These are phyloP conservation scores for Drosophila fuyamai DNA, from an alignment of 1,140 invertebrate species.

Conservation along the genomic window DNA sequence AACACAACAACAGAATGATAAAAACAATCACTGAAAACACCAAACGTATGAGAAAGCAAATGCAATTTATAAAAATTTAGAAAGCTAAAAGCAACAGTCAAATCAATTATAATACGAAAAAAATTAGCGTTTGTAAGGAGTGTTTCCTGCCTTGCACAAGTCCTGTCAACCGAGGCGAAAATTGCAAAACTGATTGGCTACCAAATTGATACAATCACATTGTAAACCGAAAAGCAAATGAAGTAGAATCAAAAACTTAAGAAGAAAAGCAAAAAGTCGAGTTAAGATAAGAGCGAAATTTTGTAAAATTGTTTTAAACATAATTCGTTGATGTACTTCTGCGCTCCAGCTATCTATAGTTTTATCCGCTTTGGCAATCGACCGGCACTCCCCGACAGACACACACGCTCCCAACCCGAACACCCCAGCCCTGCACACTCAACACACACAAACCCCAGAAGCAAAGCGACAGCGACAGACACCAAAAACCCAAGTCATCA, in stretches of 20 bases:
- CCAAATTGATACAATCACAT: conserved; percentile 48
- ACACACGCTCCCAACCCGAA: background rate
- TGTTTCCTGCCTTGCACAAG: conserved; percentile 47
- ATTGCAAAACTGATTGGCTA: conserved; percentile 51
- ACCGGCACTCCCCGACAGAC: conserved; percentile 2
- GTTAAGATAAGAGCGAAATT: conserved; percentile 42
- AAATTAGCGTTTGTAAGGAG: conserved; percentile 44
- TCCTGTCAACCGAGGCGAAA: conserved; percentile 37
- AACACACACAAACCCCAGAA: conserved; percentile 28
- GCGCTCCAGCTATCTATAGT: conserved; percentile 39
- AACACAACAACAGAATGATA: conserved; percentile 25
- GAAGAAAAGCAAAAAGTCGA: conserved; percentile 27
- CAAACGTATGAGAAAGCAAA: conserved; percentile 36
- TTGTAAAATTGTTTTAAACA: conserved; percentile 68
- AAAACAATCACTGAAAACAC: conserved; percentile 35
- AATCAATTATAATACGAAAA: conserved; percentile 43
- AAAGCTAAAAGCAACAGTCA: conserved; percentile 36
- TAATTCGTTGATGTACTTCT: conserved; percentile 45
- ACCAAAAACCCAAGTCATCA: conserved; percentile 64
- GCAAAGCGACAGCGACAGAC: conserved; percentile 51
- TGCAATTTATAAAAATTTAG: conserved; percentile 24
- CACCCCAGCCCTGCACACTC: conserved; percentile 4
- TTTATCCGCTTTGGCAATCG: conserved; percentile 49
- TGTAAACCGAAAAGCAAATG: conserved; percentile 47
- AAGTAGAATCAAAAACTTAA: conserved; percentile 38